Percentiles rank a stretch among this genome's conserved stretches.
Conservation (phyloP, 2,888 invertebrate genomes). For the Tuta absoluta region DNA sequence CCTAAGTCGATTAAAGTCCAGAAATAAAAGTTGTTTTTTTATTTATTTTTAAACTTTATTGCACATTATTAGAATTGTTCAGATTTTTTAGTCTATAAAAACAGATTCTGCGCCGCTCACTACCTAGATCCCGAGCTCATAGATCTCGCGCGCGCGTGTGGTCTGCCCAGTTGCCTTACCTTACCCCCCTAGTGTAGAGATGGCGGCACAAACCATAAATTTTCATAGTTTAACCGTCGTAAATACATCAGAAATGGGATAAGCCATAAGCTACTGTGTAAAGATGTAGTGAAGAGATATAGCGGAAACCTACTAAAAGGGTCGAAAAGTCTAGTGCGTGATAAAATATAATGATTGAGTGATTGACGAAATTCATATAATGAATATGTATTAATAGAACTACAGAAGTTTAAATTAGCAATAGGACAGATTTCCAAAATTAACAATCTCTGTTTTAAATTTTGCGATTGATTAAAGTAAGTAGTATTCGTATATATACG, state of each 20-base stretch:
- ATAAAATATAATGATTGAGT: not conserved
- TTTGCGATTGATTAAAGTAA: too few species aligned
- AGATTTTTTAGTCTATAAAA: not conserved
- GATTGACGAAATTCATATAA: too few species aligned
- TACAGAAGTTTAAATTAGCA: too few species aligned
- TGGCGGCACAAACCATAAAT: conserved; percentile 59
- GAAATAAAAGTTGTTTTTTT: too few species aligned
- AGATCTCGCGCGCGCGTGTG: conserved; percentile 40
- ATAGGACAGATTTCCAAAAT: too few species aligned
- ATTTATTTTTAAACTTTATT: too few species aligned
- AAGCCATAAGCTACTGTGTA: conserved; percentile 24
- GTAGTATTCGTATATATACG: too few species aligned
- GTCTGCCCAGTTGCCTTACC: conserved; percentile 42
- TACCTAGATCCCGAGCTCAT: not conserved
- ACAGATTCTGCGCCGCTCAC: not conserved
- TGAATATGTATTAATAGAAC: too few species aligned
- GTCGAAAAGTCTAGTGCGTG: not conserved
- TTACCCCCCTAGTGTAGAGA: conserved; percentile 42
- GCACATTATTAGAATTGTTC: too few species aligned
- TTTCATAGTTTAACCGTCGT: conserved; percentile 60
- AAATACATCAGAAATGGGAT: conserved; percentile 45
- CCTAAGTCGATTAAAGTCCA: too few species aligned
- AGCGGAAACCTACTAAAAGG: not conserved
- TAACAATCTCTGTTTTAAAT: too few species aligned
- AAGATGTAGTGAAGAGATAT: not conserved